These are phyloP conservation scores for Drosophila tripunctata DNA, from an alignment of 2,888 invertebrate species.

Conservation along the genomic window DNA sequence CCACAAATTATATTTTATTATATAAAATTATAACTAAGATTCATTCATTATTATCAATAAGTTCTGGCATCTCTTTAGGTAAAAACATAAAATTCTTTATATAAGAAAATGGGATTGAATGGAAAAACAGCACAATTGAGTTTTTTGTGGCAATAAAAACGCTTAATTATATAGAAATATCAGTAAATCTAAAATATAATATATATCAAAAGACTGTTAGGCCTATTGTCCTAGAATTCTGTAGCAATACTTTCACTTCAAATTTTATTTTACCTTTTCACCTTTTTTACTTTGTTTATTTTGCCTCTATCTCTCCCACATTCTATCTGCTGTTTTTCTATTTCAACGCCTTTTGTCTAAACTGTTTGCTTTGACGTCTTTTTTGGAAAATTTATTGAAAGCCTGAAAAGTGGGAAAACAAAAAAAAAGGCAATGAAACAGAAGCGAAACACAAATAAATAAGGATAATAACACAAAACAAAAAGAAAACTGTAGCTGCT, in stretches of 20 bases:
- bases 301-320: not conserved
- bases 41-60: no score
- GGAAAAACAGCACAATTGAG: no score
- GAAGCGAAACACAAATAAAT: conserved; percentile 77
- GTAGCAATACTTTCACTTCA: not conserved
- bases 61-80: no score
- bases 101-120: no score
- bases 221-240: not conserved
- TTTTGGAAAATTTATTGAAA: conserved; percentile 56
- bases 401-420: no score
- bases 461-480: conserved; percentile 69
- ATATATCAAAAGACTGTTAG: not conserved
- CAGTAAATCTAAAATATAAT: not conserved
- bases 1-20: no score
- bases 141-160: no score
- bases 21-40: no score
- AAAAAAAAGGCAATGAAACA: conserved; percentile 50
- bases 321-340: conserved; percentile 19
- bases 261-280: not conserved
- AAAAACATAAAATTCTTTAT: no score
- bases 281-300: not conserved
- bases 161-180: no score
- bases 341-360: conserved; percentile 51
- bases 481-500: conserved; percentile 3
- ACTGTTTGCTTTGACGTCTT: conserved; percentile 24